Conservation (phyloP, 2,888 invertebrate species). For the Chironomus tentans region DNA sequence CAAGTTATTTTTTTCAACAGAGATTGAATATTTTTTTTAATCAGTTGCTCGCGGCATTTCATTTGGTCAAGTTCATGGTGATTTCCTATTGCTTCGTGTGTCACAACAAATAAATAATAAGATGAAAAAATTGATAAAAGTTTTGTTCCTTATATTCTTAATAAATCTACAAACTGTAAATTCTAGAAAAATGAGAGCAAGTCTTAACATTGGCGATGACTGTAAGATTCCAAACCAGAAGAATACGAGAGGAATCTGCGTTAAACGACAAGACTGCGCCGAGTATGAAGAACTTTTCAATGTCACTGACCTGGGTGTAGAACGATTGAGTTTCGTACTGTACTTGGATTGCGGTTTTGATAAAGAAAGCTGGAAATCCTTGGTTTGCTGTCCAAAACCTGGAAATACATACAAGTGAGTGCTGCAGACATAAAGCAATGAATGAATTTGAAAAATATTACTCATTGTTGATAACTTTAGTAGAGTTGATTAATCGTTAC, state of each 20-base stretch:
- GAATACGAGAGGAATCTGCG: conserved; percentile 9
- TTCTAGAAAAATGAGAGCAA: not conserved
- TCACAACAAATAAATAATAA: not conserved
- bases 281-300: conserved; percentile 18
- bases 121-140: not conserved
- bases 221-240: conserved; percentile 22
- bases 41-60: not conserved
- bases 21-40: not conserved
- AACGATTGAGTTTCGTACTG: conserved; percentile 7
- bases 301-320: conserved; percentile 11
- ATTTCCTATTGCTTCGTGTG: too few relatives aligned
- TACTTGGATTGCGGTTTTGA: conserved; percentile 18
- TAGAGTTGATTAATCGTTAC: too few relatives aligned
- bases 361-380: not conserved
- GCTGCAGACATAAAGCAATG: too few relatives aligned
- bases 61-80: not conserved
- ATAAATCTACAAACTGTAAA: too few relatives aligned
- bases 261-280: not conserved
- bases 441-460: not conserved
- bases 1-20: not conserved
- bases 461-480: too few relatives aligned
- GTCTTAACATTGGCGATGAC: not conserved
- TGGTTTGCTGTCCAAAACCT: conserved; percentile 16
- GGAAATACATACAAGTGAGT: conserved; percentile 14
- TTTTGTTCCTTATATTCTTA: not conserved